Evolutionary conservation across 1,140 invertebrate genomes (phyloP), one percentile per base, ranked within the genome.

Genomic region (Triops cancriformis): DNA sequence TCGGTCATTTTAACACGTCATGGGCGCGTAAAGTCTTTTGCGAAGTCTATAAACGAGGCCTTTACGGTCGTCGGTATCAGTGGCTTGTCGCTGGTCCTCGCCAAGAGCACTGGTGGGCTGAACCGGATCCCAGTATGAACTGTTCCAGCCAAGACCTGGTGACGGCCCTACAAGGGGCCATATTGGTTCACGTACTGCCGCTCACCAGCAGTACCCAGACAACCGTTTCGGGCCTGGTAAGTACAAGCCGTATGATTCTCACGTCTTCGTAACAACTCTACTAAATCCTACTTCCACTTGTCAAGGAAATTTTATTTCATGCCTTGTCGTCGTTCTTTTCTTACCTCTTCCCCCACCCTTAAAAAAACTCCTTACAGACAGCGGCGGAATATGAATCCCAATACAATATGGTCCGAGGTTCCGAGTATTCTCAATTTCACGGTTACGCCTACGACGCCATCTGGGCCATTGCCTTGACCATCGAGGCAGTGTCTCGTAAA

Each of bases 381-480:
- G 91, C 95, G 0, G 90, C 91, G 79, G 92, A 97, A 83, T 98
- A 98, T 84, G 88, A 90, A 80, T 85, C 88, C 12, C 90, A 95
- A 83, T 98, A 98, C 84, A 89, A 97, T 80, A 88, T 90, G 9
- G 85, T 90, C 79, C 88, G 94, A 75, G 91, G 92, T 6, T 82
- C 84, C 0, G 93, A 96, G 82, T 98, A 96, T 84, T 97, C 95
- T 18, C 89, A 94, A 74, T 98, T 97, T 84, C 96, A 98, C 83
- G 97, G 96, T 1, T 98, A 98, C 84, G 96, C 96, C 14, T 98
- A 98, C 85, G 97, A 98, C 84, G 95, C 93, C 5, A 94, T 98
- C 77, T 98, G 97, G 97, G 94, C 96, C 1, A 94, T 97, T 77
- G 96, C 96, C 0, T 84, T 96, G 77, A 94, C 95, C 18, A 94